Evolutionary conservation across 2,113 vertebrate genomes (phyloP).

Genomic region (Neofelis nebulosa): DNA sequence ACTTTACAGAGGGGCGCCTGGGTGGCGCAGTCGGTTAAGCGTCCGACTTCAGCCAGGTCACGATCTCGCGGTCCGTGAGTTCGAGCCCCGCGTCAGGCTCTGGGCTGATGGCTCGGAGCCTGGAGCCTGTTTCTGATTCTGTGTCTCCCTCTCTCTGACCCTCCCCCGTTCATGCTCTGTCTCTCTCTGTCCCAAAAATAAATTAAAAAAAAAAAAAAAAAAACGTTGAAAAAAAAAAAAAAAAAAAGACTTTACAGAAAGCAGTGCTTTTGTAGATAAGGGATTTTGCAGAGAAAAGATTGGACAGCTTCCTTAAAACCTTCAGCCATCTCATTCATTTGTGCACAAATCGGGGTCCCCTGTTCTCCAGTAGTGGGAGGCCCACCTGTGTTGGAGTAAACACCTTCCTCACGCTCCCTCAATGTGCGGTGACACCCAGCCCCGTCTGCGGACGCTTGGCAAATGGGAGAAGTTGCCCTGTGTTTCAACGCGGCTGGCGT

Average conservation of each 20-base stretch:
- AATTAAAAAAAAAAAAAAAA: too few relatives aligned
- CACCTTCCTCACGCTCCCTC: background rate
- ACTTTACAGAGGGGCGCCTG: background rate
- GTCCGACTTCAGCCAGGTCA: too few relatives aligned
- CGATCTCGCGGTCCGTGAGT: too few relatives aligned
- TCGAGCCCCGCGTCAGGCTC: too few relatives aligned
- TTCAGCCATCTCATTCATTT: background rate
- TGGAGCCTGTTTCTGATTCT: too few relatives aligned
- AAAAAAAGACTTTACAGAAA: background rate
- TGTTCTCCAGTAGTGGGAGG: background rate
- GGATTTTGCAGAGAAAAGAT: background rate
- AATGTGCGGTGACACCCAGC: accelerated
- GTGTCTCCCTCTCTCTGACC: too few relatives aligned
- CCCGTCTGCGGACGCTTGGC: too few relatives aligned
- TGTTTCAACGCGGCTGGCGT: background rate
- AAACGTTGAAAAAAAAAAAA: too few relatives aligned
- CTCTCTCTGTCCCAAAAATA: too few relatives aligned
- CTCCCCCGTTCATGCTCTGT: too few relatives aligned
- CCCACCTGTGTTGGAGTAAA: background rate
- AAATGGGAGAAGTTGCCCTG: background rate
- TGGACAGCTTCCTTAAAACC: background rate
- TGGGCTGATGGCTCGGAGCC: too few relatives aligned
- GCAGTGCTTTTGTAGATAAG: background rate
- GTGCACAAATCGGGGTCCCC: background rate
- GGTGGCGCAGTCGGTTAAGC: too few relatives aligned